A percentile compares a stretch with the other conserved stretches of the same genome.
Conservation (phyloP, 1,140 invertebrate species). For the Drosophila chauvacae region DNA sequence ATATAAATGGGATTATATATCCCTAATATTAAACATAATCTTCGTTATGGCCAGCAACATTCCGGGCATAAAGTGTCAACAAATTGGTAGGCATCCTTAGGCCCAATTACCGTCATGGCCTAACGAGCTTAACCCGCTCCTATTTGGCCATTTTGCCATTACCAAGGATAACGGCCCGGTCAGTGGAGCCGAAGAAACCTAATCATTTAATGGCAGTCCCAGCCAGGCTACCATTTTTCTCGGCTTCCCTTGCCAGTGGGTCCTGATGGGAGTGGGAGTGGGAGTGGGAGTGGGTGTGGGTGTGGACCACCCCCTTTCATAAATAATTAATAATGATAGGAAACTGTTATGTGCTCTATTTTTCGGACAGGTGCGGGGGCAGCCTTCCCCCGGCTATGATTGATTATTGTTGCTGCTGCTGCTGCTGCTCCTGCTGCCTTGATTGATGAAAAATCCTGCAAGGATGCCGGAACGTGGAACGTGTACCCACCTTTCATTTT, state of each 20-base stretch:
- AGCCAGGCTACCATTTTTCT: not conserved
- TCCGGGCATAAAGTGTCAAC: not conserved
- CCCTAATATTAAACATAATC: not conserved
- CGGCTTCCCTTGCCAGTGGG: not conserved
- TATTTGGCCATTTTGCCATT: constrained; percentile 4
- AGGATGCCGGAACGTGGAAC: constrained; percentile 9
- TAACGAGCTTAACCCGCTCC: constrained; percentile 42
- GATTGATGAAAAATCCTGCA: constrained; percentile 67
- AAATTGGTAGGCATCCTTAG: constrained; percentile 3
- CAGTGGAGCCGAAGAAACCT: constrained; percentile 40
- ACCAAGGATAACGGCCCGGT: constrained; percentile 17
- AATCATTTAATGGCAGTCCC: constrained; percentile 69
- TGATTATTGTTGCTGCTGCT: constrained; percentile 59
- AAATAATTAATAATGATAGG: constrained; percentile 79
- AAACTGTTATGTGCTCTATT: constrained; percentile 55
- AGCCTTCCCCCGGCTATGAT: constrained; percentile 50
- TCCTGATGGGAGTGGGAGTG: not conserved
- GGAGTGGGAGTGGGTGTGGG: not conserved
- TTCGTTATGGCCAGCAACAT: not conserved
- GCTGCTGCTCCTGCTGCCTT: constrained; percentile 31
- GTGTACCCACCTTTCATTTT: constrained; percentile 1
- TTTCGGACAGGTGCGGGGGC: constrained; percentile 37
- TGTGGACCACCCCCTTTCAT: constrained; percentile 34
- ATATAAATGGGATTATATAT: not conserved
- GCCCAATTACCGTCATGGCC: constrained; percentile 25